Percentiles rank a stretch among this genome's conserved stretches.
phyloP scores from a whole-genome alignment of 2,888 invertebrate genomes.

The Lampropteryx suffumata region DNA sequence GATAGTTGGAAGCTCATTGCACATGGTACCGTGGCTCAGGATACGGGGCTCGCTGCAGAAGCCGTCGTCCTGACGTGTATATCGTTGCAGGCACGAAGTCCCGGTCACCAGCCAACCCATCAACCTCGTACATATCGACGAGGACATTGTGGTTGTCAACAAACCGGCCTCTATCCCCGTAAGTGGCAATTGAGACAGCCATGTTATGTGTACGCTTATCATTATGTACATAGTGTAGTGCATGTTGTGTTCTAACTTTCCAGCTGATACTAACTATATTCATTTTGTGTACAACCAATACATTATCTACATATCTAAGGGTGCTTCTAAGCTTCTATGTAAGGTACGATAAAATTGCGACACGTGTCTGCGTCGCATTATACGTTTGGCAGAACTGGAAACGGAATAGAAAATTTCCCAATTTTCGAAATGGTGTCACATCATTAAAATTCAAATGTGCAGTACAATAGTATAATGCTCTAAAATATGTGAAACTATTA shows the following conservation, averaged over 20 bases:
- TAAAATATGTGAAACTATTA: too few species aligned
- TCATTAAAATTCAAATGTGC: too few species aligned
- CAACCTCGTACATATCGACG: slow-evolving; percentile 98
- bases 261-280: neutral
- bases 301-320: too few species aligned
- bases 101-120: slow-evolving; percentile 98
- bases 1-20: slow-evolving; percentile 3
- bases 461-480: too few species aligned
- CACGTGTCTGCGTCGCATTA: too few species aligned
- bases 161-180: slow-evolving; percentile 99
- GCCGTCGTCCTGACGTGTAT: slow-evolving; percentile 59
- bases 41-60: slow-evolving; percentile 23
- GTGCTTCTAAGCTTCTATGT: too few species aligned
- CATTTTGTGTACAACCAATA: neutral
- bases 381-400: too few species aligned
- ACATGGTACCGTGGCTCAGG: slow-evolving; percentile 9
- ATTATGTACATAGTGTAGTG: slow-evolving; percentile 57
- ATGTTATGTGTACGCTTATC: slow-evolving; percentile 89
- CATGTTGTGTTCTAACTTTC: slow-evolving; percentile 35
- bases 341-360: too few species aligned
- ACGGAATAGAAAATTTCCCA: too few species aligned
- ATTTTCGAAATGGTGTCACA: too few species aligned
- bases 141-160: slow-evolving; percentile 99
- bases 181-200: slow-evolving; percentile 95
- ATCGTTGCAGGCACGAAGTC: slow-evolving; percentile 97